Evolutionary conservation across 2,888 invertebrate genomes (phyloP), one percentile per base, ranked within the genome.

Genomic region (Meloe dianella): DNA sequence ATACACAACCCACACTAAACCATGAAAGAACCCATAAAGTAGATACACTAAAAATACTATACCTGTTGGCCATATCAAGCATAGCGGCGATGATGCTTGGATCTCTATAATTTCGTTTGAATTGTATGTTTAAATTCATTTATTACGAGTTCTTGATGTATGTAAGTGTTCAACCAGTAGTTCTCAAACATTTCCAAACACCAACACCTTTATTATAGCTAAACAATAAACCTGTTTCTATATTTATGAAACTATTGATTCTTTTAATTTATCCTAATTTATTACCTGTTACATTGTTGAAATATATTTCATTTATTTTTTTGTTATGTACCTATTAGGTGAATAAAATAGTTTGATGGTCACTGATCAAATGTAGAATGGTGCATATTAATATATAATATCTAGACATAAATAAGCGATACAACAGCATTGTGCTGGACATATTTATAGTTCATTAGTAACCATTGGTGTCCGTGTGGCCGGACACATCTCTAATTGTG

Each of bases 391-490:
- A 82, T 81, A 82, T 81, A 82, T 81, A 79, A 81, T 80, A 79
- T 77, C 77, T 75, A 76, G 77, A 76, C 81, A 82, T 82, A 82
- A 83, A 83, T 83, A 83, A 81, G 82, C 79, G 79, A 80, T 82
- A 82, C 81, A 80, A 82, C 77, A 67, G 81, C 82, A 82, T 82
- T 83, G 82, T 82, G 79, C 77, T 63, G 69, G 77, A 81, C 81
- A 82, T 83, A 83, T 83, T 83, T 83, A 83, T 83, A 81, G 83
- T 83, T 83, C 83, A 83, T 83, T 83, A 83, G 78, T 79, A 78
- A 69, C 79, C 81, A 82, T 83, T 82, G 79, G 82, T 77, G 79
- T 72, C 79, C 77, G 78, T 79, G 82, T 81, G 82, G 82, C 81
- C 81, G 81, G 81, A 80, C 81, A 81, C 78, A 80, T 81, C 82